A percentile compares a stretch with the other conserved stretches of the same genome.
These are phyloP conservation scores for Pocillopora grandis DNA, from an alignment of 92 coral and sea anemone species.

Conservation along the genomic window DNA sequence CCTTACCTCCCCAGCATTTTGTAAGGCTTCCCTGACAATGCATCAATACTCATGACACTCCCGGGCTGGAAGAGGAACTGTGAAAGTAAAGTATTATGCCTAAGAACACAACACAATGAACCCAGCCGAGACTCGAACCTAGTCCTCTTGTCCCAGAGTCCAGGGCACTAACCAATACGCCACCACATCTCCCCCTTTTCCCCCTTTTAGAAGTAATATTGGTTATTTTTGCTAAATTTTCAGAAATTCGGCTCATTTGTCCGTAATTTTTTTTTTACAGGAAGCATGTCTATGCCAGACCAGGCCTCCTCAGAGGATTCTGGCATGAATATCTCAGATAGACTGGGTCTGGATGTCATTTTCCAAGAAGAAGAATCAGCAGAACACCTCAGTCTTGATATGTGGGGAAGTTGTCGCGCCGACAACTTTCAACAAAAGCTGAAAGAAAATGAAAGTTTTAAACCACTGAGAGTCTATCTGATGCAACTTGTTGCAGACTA, in stretches of 20 bases:
- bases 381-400: conserved; percentile 21
- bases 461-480: conserved; percentile 33
- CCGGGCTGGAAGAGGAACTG: too few relatives aligned
- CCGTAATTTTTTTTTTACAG: not conserved
- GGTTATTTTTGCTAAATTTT: not conserved
- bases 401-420: conserved; percentile 42
- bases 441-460: conserved; percentile 23
- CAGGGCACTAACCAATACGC: too few relatives aligned
- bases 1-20: too few relatives aligned
- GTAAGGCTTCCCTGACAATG: too few relatives aligned
- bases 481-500: conserved; percentile 28
- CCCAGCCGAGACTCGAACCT: too few relatives aligned
- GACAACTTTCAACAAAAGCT: conserved; percentile 22
- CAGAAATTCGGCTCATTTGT: not conserved
- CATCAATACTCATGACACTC: too few relatives aligned
- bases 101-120: too few relatives aligned
- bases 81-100: too few relatives aligned
- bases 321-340: conserved; percentile 13
- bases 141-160: too few relatives aligned
- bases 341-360: conserved; percentile 12
- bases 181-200: too few relatives aligned
- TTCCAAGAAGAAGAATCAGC: conserved; percentile 21
- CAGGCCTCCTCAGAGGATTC: conserved; percentile 15
- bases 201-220: too few relatives aligned
- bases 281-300: conserved; percentile 9